Percentiles rank a stretch among this genome's conserved stretches.
Evolutionary conservation across 2,797 vertebrate genomes (phyloP).

Genomic region (Lerista edwardsae): DNA sequence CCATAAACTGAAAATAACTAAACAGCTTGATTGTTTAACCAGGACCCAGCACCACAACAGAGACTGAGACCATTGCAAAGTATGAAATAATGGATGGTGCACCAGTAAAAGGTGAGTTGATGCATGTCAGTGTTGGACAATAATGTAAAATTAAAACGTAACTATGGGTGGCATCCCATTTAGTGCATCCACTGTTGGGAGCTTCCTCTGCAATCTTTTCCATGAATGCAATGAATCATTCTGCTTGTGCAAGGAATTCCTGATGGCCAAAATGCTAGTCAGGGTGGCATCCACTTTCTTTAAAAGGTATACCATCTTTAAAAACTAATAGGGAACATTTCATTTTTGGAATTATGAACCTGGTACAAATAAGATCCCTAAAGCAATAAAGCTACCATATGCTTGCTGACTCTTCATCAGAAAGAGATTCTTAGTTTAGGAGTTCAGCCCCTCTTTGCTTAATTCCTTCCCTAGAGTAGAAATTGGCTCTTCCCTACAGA

Average conservation of each 20-base stretch:
- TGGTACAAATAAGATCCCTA: background rate
- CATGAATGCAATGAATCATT: too few species aligned
- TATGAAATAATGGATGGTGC: conserved; percentile 99
- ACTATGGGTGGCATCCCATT: too few species aligned
- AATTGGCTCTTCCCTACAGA: too few species aligned
- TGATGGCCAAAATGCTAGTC: too few species aligned
- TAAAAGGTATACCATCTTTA: too few species aligned
- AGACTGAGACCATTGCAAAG: conserved; percentile 98
- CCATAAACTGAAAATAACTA: conserved; percentile 6
- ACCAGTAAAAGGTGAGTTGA: conserved; percentile 90
- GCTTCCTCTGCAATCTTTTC: too few species aligned
- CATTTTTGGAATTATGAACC: background rate
- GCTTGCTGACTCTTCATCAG: background rate
- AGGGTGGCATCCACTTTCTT: too few species aligned
- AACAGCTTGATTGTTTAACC: conserved; percentile 57
- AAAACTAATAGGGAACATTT: too few species aligned
- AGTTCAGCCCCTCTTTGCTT: background rate
- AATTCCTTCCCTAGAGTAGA: background rate
- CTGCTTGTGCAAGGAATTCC: too few species aligned
- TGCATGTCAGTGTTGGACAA: background rate
- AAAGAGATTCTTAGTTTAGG: background rate
- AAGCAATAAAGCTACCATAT: background rate
- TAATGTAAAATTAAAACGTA: too few species aligned
- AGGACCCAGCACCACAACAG: conserved; percentile 97
- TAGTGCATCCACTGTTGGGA: too few species aligned